Base-by-base conservation (phyloP, 2,113 vertebrate genomes). In the Odobenus rosmarus region DNA sequence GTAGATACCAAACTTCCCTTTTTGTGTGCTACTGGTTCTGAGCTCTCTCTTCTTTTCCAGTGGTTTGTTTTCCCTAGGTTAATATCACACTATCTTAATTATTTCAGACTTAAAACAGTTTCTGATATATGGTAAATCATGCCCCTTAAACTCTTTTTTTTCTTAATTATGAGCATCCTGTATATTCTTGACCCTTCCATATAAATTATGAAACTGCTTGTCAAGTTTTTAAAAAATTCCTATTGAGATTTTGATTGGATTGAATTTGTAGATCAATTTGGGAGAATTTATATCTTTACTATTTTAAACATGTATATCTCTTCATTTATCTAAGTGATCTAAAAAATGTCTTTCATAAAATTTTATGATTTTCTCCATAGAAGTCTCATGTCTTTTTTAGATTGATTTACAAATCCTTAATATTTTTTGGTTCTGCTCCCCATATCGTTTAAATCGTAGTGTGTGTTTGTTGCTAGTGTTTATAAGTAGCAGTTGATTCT, bases 371-470 rank as follows among this genome's bases (percentile, higher is more conserved):
- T 95, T 81, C 88, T 93, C 33, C 24, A 31, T 90, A 36, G 11
- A 90, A 71, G 42, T 57, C 69, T 61, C 85, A 69, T 85, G 28
- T 93, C 39, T 92, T 92, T 86, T 93, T 95, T 93, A 90, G 82
- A 76, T 86, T 76, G 64, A 82, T 51, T 95, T 46, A 79, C 89
- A 62, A 61, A 14, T 67, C 77, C 31, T 87, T 86, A 36, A 49
- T 67, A 83, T n/a, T 83, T 91, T 83, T 91, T 93, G 13, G 31
- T 94, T 46, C 14, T 88, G 9, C 16, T 88, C 26, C 88, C n/a
- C 59, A 5, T 90, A 49, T 88, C 7, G 51, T 86, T 96, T 94
- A 83, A 88, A 87, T 87, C 36, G 39, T 55, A 64, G 24, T 81
- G 31, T 79, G 61, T 64, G 3, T 87, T 90, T 88, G n/a, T 79